Conservation (phyloP, 1,140 invertebrate species). For the Vollenhovia emeryi region DNA sequence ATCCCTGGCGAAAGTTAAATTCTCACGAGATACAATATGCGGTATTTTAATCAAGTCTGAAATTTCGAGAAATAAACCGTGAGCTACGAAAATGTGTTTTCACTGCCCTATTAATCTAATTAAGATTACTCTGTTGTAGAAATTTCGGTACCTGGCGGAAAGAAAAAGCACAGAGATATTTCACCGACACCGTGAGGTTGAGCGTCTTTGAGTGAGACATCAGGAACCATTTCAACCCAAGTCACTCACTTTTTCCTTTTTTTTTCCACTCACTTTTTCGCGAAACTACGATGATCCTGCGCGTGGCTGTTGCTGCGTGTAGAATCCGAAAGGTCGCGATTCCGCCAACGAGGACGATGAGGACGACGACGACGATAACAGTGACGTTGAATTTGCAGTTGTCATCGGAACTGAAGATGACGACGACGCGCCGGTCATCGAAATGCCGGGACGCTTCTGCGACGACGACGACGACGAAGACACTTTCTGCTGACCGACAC, state of each 20-base stretch:
- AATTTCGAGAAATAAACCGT: neutral
- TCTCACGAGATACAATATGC: constrained; percentile 10
- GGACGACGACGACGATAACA: neutral
- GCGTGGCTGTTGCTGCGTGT: constrained; percentile 79
- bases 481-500: constrained; percentile 68
- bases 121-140: neutral
- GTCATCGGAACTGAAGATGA: constrained; percentile 69
- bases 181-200: neutral
- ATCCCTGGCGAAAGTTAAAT: neutral
- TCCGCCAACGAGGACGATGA: constrained; percentile 53
- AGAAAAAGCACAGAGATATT: neutral
- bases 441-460: constrained; percentile 47
- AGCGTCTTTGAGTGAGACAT: neutral
- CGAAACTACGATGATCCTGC: constrained; percentile 63
- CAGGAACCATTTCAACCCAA: neutral
- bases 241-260: neutral
- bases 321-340: constrained; percentile 83
- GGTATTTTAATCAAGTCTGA: neutral
- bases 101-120: neutral
- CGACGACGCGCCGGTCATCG: constrained; percentile 35
- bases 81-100: neutral
- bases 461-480: constrained; percentile 45
- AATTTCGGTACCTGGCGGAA: neutral
- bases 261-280: too few species aligned
- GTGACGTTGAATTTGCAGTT: neutral